Evolutionary conservation across 2,113 vertebrate species (phyloP).

Genomic region (Colaptes auratus): DNA sequence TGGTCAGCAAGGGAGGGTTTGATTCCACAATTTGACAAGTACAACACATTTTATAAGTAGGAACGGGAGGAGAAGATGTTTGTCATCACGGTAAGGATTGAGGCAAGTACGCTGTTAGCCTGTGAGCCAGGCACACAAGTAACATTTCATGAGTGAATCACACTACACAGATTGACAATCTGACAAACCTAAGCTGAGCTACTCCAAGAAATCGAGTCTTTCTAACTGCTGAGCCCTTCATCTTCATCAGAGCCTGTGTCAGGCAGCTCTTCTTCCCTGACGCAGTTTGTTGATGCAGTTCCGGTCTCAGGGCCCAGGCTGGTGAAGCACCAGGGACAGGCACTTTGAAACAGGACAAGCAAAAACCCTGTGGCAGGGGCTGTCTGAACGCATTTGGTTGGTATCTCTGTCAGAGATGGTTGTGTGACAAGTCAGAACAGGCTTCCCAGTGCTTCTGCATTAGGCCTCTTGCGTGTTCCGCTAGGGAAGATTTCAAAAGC

Average conservation of each 20-base stretch:
- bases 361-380: not conserved
- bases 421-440: not conserved
- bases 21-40: conserved; percentile 13
- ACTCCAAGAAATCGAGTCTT: not conserved
- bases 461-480: not conserved
- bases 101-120: not conserved
- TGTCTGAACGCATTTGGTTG: not conserved
- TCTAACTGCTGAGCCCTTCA: not conserved
- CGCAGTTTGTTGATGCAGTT: not conserved
- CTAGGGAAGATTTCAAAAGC: not conserved
- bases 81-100: not conserved
- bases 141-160: conserved; percentile 37
- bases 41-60: conserved; percentile 4
- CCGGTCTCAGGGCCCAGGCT: not conserved
- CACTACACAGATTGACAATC: not conserved
- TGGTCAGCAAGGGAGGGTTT: conserved; percentile 31
- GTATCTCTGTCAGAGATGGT: not conserved
- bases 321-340: not conserved
- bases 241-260: not conserved
- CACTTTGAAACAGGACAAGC: not conserved
- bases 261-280: not conserved
- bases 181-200: conserved; percentile 10
- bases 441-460: not conserved
- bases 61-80: conserved; percentile 6
- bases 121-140: conserved; percentile 21